Percentiles rank a stretch among this genome's conserved stretches.
Evolutionary conservation across 1,140 invertebrate genomes (phyloP).

Genomic region (Plectrocnemia conspersa): DNA sequence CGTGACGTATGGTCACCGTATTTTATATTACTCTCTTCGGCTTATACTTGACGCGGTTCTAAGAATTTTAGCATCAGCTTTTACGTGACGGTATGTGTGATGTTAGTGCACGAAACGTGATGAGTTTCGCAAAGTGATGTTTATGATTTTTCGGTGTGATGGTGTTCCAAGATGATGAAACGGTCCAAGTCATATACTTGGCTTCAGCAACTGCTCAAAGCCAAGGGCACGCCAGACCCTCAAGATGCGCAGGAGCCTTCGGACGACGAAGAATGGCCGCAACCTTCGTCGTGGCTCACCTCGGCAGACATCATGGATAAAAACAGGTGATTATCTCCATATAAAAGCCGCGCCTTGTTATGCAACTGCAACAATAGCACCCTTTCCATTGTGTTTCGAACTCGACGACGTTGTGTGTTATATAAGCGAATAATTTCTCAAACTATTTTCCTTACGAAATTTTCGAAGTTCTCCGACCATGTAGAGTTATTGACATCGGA

Average conservation of each 20-base stretch:
- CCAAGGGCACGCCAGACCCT: constrained; percentile 17
- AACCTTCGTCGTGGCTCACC: constrained; percentile 16
- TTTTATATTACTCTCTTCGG: neutral
- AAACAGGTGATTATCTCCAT: constrained; percentile 28
- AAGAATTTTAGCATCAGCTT: neutral
- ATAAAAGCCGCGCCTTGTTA: too few relatives aligned
- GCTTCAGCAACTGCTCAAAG: constrained; percentile 33
- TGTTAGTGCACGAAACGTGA: too few relatives aligned
- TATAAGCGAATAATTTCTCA: too few relatives aligned
- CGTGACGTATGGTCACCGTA: too few relatives aligned
- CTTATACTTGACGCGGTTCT: neutral
- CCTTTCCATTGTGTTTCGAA: too few relatives aligned
- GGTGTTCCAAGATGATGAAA: constrained; percentile 23
- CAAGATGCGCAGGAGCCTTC: constrained; percentile 14
- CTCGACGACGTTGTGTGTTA: too few relatives aligned
- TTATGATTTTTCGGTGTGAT: neutral
- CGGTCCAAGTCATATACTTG: constrained; percentile 34
- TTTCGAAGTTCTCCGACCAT: too few relatives aligned
- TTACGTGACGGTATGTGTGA: neutral
- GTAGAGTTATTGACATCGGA: too few relatives aligned
- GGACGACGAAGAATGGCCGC: constrained; percentile 34
- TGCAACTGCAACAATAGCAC: too few relatives aligned
- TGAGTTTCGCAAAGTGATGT: too few relatives aligned
- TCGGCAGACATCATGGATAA: constrained; percentile 15
- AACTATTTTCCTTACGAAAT: too few relatives aligned